phyloP scores from a whole-genome alignment of 2,888 invertebrate species.

The Stenolophus ochropezus region DNA sequence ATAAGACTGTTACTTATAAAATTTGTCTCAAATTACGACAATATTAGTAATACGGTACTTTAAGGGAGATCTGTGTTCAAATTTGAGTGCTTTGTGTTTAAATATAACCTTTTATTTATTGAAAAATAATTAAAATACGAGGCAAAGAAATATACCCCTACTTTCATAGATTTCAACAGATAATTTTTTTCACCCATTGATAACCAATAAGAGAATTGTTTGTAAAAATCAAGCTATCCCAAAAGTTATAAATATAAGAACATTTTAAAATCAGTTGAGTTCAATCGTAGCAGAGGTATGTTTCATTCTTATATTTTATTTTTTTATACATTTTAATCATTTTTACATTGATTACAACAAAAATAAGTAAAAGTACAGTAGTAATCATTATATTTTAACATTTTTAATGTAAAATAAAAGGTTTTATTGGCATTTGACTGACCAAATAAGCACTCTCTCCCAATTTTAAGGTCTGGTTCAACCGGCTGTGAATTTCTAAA shows the following conservation, averaged over 20 bases:
- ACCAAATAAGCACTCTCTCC: not conserved
- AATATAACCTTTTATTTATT: not conserved
- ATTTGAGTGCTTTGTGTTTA: not conserved
- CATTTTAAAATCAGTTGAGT: too few relatives aligned
- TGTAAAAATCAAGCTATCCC: too few relatives aligned
- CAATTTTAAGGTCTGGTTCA: not conserved
- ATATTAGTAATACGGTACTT: conserved; percentile 35
- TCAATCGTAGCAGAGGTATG: too few relatives aligned
- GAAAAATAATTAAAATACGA: not conserved
- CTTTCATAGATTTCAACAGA: too few relatives aligned
- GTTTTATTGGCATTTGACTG: not conserved
- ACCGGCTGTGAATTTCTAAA: not conserved
- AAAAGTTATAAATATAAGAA: too few relatives aligned
- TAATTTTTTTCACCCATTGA: too few relatives aligned
- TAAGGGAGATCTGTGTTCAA: conserved; percentile 31
- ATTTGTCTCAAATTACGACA: conserved; percentile 41
- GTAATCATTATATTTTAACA: not conserved
- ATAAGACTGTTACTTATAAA: conserved; percentile 55
- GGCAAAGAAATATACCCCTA: too few relatives aligned
- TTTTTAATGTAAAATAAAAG: not conserved
- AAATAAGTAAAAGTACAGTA: not conserved
- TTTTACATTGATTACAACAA: too few relatives aligned
- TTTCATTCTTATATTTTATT: too few relatives aligned
- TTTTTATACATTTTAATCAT: too few relatives aligned
- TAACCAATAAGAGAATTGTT: too few relatives aligned